Conservation (phyloP, 2,113 vertebrate species). For the Nyctibius bracteatus region DNA sequence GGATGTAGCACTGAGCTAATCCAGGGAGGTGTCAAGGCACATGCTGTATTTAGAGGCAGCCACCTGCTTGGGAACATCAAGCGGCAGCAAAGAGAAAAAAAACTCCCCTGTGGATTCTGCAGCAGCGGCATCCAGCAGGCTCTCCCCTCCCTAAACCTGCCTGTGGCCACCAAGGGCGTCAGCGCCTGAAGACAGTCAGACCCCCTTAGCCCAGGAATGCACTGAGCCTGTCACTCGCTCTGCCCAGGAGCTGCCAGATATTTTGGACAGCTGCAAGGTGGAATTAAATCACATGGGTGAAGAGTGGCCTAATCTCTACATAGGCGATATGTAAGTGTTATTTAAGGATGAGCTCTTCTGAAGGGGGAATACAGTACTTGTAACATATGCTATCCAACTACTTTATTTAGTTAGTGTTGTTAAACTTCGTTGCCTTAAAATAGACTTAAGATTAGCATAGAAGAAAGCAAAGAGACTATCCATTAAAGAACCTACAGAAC, state of each 20-base stretch:
- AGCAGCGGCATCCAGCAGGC: neutral
- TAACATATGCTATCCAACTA: neutral
- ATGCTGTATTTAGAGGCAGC: neutral
- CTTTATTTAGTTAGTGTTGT: neutral
- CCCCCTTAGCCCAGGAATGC: neutral
- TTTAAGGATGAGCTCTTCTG: neutral
- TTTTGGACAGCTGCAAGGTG: conserved; percentile 79
- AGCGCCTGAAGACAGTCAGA: neutral
- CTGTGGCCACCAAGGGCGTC: neutral
- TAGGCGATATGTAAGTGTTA: conserved; percentile 78
- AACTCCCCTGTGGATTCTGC: neutral
- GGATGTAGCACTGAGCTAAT: neutral
- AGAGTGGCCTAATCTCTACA: conserved; percentile 79
- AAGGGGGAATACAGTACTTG: neutral
- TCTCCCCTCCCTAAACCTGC: neutral
- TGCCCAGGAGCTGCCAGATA: conserved; percentile 76
- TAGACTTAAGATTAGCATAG: neutral
- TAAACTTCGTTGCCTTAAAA: conserved; percentile 18
- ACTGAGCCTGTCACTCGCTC: neutral
- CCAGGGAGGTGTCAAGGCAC: neutral
- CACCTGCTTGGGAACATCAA: conserved; percentile 54
- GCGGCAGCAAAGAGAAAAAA: neutral
- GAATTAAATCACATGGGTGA: conserved; percentile 76
- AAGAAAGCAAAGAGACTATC: neutral
- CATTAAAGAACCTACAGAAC: neutral